Base-by-base conservation (phyloP, 2,113 vertebrate species). In the Mastomys coucha region DNA sequence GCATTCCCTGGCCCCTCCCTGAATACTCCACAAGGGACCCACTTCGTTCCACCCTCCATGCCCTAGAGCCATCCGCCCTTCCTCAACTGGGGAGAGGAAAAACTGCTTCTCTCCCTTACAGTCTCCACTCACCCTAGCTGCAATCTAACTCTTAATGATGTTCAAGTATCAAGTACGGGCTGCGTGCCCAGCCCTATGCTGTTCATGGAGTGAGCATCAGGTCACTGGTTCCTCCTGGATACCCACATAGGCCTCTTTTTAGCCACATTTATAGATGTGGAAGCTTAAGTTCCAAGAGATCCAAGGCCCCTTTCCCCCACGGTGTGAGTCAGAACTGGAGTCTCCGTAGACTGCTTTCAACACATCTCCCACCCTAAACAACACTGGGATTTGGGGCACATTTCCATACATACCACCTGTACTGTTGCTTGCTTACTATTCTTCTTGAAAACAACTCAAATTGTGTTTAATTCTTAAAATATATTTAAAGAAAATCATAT, bases 361-460 rank as follows among this genome's bases (percentile, higher is more conserved):
- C 33, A 76, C 10, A 31, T 33, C 82, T 3, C 1, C 6, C 14
- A 19, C 69, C 87, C 19, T 19, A 19, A 36, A n/a, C 0, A 22
- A 7, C 56, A 5, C 19, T 14, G 1, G 76, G 85, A 81, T 42
- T 72, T 78, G 72, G 60, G 28, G 10, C n/a, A 2, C 7, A 69
- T 82, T 58, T 12, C 5, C 3, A 0, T 20, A 16, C 3, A 0
- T 26, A n/a, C 14, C 45, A 69, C 91, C 88, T 56, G 22, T 19
- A n/a, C 77, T 75, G 1, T 75, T 65, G 20, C 7, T 93, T 92
- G 39, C 63, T 78, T 81, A 72, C 26, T 73, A 17, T 81, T 94
- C 92, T 95, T 72, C 73, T n/a, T 82, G 58, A 58, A 92, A 60
- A 12, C 65, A 69, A 96, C 77, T 81, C 76, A 10, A 28, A 94